Evolutionary conservation across 2,888 invertebrate genomes (phyloP).

Genomic region (Hanleya hanleyi): DNA sequence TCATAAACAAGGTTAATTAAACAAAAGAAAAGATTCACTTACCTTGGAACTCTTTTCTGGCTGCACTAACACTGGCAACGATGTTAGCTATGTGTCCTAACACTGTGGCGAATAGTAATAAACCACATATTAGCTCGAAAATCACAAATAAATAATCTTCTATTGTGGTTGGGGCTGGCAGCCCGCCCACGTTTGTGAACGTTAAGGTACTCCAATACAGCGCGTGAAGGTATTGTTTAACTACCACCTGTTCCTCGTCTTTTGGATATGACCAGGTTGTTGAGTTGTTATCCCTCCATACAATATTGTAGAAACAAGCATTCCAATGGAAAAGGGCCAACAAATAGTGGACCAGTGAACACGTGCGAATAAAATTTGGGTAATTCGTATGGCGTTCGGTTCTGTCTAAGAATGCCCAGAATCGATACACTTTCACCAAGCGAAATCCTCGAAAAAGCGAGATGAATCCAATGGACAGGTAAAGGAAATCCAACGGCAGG

Average conservation of each 20-base stretch:
- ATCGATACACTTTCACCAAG: slow-evolving; percentile 96
- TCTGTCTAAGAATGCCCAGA: slow-evolving; percentile 99
- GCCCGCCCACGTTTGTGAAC: slow-evolving; percentile 94
- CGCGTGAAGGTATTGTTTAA: slow-evolving; percentile 94
- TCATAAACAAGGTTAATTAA: no score
- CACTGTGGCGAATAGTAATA: slow-evolving; percentile 96
- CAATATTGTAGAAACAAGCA: slow-evolving; percentile 96
- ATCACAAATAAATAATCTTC: slow-evolving; percentile 97
- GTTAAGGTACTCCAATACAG: slow-evolving; percentile 99
- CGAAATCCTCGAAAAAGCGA: slow-evolving; percentile 96
- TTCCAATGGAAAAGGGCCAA: slow-evolving; percentile 99
- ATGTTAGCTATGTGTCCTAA: slow-evolving; percentile 98
- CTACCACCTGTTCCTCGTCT: slow-evolving; percentile 53
- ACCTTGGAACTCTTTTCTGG: slow-evolving; percentile 99
- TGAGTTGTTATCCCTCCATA: slow-evolving; percentile 77
- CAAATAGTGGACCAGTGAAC: slow-evolving; percentile 83
- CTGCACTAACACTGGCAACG: slow-evolving; percentile 97
- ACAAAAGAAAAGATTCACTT: slow-evolving; percentile 56
- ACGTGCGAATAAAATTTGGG: slow-evolving; percentile 87
- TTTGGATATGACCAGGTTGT: slow-evolving; percentile 60
- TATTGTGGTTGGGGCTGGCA: slow-evolving; percentile 93
- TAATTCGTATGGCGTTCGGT: slow-evolving; percentile 99
- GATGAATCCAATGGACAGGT: slow-evolving; percentile 95
- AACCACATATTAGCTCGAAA: slow-evolving; percentile 92
- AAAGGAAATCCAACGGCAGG: slow-evolving; percentile 97